Percentiles rank a stretch among this genome's conserved stretches.
Conservation (phyloP, 2,113 vertebrate species). For the Manacus vitellinus region DNA sequence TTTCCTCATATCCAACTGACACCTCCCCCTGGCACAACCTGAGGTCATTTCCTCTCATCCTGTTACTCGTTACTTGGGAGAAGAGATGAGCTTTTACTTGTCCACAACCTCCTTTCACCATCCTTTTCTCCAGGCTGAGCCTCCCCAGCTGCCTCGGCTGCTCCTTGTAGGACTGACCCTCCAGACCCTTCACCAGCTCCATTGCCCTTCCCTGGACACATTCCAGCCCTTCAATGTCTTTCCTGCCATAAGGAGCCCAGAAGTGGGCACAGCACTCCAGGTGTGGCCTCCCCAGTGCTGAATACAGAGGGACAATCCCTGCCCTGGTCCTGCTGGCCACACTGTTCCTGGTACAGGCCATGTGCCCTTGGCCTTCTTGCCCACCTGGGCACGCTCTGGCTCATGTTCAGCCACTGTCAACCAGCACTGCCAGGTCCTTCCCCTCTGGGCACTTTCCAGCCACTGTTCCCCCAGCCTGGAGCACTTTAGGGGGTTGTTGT, state of each 20-base stretch:
- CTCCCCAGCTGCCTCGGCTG: too few relatives aligned
- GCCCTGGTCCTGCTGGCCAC: not conserved
- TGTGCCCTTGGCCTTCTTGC: not conserved
- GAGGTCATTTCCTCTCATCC: not conserved
- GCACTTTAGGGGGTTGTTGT: not conserved
- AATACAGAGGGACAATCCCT: not conserved
- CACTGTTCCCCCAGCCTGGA: not conserved
- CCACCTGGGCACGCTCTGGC: not conserved
- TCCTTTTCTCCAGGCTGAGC: not conserved
- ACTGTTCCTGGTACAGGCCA: not conserved
- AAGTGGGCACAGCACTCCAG: not conserved
- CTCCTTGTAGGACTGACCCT: not conserved
- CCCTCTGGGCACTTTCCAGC: not conserved
- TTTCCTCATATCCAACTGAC: not conserved
- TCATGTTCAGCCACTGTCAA: not conserved
- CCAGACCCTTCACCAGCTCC: not conserved
- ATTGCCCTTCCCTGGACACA: not conserved
- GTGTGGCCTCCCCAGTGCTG: not conserved
- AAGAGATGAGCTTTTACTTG: not conserved
- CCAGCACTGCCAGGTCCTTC: not conserved
- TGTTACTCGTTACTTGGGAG: not conserved
- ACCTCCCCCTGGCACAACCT: not conserved
- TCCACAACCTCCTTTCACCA: not conserved
- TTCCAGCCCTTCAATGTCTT: not conserved
- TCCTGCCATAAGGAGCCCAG: not conserved